A percentile compares a stretch with the other conserved stretches of the same genome.
Conservation (phyloP, 2,888 invertebrate species). For the Quadroppia sp. region DNA sequence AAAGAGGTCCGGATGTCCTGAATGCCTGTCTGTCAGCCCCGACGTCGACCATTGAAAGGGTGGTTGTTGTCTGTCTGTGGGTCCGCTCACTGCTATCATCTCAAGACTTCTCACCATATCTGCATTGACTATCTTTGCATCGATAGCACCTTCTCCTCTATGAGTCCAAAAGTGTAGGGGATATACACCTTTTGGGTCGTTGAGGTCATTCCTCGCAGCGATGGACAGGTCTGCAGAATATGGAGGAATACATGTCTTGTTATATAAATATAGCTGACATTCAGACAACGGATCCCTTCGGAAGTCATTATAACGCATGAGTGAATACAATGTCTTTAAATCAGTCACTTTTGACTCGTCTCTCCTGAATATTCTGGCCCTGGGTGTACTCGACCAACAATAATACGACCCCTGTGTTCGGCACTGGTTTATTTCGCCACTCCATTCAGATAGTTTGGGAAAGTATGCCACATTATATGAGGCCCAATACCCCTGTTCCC, state of each 20-base stretch:
- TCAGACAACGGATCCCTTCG: constrained; percentile 41
- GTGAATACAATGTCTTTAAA: constrained; percentile 50
- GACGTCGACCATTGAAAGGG: constrained; percentile 42
- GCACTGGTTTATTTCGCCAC: constrained; percentile 50
- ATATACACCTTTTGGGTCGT: constrained; percentile 27
- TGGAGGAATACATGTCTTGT: constrained; percentile 43
- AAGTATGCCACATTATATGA: constrained; percentile 54
- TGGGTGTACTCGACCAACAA: constrained; percentile 52
- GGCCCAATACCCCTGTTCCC: constrained; percentile 52
- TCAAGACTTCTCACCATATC: constrained; percentile 34
- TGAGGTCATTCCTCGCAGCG: constrained; percentile 40
- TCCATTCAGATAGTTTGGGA: constrained; percentile 51
- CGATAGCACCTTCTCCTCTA: constrained; percentile 45
- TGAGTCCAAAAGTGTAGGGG: no score
- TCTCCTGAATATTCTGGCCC: constrained; percentile 53
- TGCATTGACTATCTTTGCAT: constrained; percentile 39
- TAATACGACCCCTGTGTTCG: constrained; percentile 50
- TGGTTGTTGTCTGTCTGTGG: constrained; percentile 40
- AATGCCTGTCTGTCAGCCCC: no score
- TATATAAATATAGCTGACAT: no score
- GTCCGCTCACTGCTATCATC: constrained; percentile 41
- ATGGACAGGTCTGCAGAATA: constrained; percentile 39
- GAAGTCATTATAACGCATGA: constrained; percentile 53
- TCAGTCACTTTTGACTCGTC: constrained; percentile 51
- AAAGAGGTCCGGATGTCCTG: no score